These are phyloP conservation scores for Argyra leucocephala DNA, from an alignment of 2,888 invertebrate species.

Conservation along the genomic window DNA sequence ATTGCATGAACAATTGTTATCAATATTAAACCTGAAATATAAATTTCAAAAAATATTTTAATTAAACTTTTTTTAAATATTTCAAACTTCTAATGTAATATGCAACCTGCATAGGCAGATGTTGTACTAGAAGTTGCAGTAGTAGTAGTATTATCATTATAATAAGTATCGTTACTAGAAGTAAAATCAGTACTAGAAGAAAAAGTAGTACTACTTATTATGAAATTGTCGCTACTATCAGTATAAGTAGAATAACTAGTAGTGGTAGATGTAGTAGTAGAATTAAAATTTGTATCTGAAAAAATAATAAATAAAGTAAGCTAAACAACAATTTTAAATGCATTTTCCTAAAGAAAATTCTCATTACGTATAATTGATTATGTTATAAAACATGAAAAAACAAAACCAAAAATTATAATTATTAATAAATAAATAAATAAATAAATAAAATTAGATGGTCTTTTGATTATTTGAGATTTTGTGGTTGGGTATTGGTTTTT, in stretches of 20 bases:
- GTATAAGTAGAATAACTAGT: background rate
- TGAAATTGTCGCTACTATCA: background rate
- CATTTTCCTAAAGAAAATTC: too few species aligned
- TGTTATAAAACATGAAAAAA: too few species aligned
- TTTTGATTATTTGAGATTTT: too few species aligned
- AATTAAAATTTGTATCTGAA: background rate
- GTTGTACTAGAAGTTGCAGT: background rate
- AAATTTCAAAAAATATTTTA: background rate
- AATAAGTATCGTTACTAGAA: background rate
- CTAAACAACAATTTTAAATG: too few species aligned
- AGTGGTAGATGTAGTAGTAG: background rate
- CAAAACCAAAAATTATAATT: too few species aligned
- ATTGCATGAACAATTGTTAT: background rate
- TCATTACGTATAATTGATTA: too few species aligned
- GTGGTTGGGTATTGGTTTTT: too few species aligned
- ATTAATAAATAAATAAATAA: too few species aligned
- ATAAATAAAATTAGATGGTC: too few species aligned
- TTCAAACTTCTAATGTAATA: background rate
- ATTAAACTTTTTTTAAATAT: background rate
- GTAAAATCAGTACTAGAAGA: background rate
- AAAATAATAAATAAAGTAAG: background rate
- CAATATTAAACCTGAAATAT: background rate
- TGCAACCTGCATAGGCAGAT: conserved; percentile 1
- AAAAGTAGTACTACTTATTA: background rate
- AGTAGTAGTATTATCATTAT: background rate